phyloP scores from a whole-genome alignment of 2,113 vertebrate species.

The Tupaia tana region DNA sequence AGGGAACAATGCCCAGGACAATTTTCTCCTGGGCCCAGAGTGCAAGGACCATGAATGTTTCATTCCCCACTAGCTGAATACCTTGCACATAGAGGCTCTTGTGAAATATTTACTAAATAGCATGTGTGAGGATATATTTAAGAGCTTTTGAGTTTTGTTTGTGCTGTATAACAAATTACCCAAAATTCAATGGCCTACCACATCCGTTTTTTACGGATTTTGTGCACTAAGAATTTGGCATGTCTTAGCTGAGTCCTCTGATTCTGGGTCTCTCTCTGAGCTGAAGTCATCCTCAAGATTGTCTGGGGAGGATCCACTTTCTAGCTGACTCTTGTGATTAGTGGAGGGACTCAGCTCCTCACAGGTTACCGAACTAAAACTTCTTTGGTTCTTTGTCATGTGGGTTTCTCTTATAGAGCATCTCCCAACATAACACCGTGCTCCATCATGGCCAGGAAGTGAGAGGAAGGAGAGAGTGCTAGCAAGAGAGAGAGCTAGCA shows the following conservation, averaged over 20 bases:
- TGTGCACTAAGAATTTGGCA: background rate
- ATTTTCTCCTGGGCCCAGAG: background rate
- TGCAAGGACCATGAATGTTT: background rate
- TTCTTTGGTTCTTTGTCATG: background rate
- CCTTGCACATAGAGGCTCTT: background rate
- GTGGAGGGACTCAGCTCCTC: background rate
- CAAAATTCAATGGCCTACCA: background rate
- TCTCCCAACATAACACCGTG: background rate
- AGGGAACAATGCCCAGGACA: background rate
- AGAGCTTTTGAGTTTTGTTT: constrained; percentile 13
- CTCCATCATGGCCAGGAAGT: background rate
- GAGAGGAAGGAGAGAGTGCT: background rate
- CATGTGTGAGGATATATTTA: constrained; percentile 1
- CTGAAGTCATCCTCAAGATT: background rate
- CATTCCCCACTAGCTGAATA: background rate
- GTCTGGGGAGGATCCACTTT: background rate
- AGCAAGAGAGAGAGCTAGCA: background rate
- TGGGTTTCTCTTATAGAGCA: background rate
- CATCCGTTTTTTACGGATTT: background rate
- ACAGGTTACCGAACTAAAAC: background rate
- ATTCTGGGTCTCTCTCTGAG: background rate
- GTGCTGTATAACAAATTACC: background rate
- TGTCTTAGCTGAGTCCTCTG: background rate
- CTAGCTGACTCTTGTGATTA: background rate
- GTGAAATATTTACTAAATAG: constrained; percentile 8